Evolutionary conservation across 2,888 invertebrate genomes (phyloP).

Genomic region (Allacma fusca): DNA sequence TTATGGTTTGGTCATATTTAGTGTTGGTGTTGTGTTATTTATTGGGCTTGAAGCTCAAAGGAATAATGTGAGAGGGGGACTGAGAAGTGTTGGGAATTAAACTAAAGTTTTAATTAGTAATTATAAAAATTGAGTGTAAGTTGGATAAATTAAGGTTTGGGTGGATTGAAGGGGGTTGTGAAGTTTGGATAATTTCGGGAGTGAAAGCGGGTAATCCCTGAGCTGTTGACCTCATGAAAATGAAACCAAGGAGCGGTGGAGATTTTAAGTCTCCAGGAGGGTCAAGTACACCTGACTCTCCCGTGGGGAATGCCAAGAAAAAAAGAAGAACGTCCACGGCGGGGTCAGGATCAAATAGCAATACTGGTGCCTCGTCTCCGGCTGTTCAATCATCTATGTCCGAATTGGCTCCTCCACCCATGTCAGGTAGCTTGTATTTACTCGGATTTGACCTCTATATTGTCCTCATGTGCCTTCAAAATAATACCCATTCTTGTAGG

Average conservation of each 20-base stretch:
- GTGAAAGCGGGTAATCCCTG: neutral
- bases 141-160: too few species aligned
- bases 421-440: slow-evolving; percentile 70
- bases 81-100: too few species aligned
- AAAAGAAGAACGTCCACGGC: slow-evolving; percentile 79
- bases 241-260: slow-evolving; percentile 78
- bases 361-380: slow-evolving; percentile 71
- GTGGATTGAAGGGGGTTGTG: too few species aligned
- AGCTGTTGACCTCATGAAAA: slow-evolving; percentile 35
- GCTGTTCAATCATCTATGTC: slow-evolving; percentile 69
- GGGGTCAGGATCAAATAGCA: slow-evolving; percentile 67
- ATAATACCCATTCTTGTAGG: too few species aligned
- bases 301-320: slow-evolving; percentile 82
- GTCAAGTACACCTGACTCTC: slow-evolving; percentile 67
- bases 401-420: slow-evolving; percentile 78
- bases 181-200: neutral
- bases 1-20: too few species aligned
- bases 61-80: too few species aligned
- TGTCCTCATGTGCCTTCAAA: too few species aligned
- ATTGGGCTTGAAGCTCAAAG: neutral
- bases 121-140: too few species aligned
- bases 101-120: too few species aligned
- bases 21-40: too few species aligned
- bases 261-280: slow-evolving; percentile 73
- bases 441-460: too few species aligned